Evolutionary conservation across 1,140 invertebrate genomes (phyloP), one percentile per base, ranked within the genome.

Genomic region (Cheumatopsyche charites): DNA sequence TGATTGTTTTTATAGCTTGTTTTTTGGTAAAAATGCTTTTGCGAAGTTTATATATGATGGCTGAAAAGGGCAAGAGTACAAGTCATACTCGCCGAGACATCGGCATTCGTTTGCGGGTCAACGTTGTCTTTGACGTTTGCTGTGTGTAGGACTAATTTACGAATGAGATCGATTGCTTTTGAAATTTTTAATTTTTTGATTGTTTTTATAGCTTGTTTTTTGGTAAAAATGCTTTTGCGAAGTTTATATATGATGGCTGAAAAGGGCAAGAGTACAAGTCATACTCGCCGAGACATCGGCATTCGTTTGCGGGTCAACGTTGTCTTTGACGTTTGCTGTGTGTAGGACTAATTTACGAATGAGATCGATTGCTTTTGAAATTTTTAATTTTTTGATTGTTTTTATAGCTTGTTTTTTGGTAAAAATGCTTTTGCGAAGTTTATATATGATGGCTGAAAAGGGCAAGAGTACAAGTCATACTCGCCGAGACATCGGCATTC

Each of bases 401-500:
- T 52, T 52, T 52, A 52, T 52, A n/a, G 49, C 49, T 52, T 19
- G 49, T 52, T 52, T 52, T 19, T 52, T 52, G 49, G 17, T 5
- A 42, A n/a, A n/a, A n/a, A n/a, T n/a, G n/a, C n/a, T n/a, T n/a
- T n/a, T n/a, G n/a, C n/a, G n/a, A n/a, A n/a, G n/a, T n/a, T n/a
- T n/a, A n/a, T n/a, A n/a, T n/a, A n/a, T n/a, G n/a, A n/a, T n/a
- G n/a, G n/a, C n/a, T n/a, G n/a, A n/a, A n/a, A n/a, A n/a, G n/a
- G n/a, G n/a, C n/a, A n/a, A n/a, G n/a, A n/a, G n/a, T n/a, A 41
- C 58, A 67, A 72, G 70, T 72, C 70, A 72, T 72, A 29, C 70
- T 41, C 47, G 43, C 43, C 26, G 47, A 65, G 73, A 75, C 73
- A 72, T 67, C 67, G 73, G 73, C 67, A 75, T 72, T 68, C 66